Base-by-base conservation (phyloP, 2,888 invertebrate species). In the Spodoptera littoralis region DNA sequence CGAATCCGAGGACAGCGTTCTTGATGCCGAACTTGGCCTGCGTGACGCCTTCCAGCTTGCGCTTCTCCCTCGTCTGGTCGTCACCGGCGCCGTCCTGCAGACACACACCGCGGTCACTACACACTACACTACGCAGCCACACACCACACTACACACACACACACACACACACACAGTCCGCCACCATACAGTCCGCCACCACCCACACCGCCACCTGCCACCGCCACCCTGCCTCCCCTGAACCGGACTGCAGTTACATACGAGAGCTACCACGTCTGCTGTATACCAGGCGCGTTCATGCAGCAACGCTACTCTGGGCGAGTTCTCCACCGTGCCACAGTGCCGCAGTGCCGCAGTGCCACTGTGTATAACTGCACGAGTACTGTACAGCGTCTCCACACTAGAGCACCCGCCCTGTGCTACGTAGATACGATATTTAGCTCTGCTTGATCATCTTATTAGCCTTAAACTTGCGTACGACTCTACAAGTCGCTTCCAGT, bases 1-100 rank as follows among this genome's bases (percentile, higher is more conserved):
- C 97, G 90, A 97, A 97, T 88, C 97, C 97, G 84, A 98, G 95
- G 74, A 97, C 95, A 55, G 97, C 97, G 90, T 97, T 97, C 90
- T 97, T 97, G 83, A 97, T 96, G 83, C 97, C 97, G 83, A 96
- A 96, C 85, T 96, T 96, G 79, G 95, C 95, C 83, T 95, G 93
- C 72, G 95, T 95, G 76, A 95, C 91, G 57, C 96, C 95, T 83
- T 97, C 97, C 81, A 97, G 95, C 92, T 97, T 97, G 92, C 97
- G 96, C 91, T 97, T 97, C 88, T 97, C 97, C 74, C 94, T 87
- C 65, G 90, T 80, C 88, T 95, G 96, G 82, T 93, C 96, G 74
- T 95, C 92, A 79, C 51, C 78, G 44, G 51, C 81, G 60, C 68
- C 85, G 66, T 91, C 80, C 94, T 93, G 92, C 88, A 92, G 88